Evolutionary conservation across 2,888 invertebrate species (phyloP).

Genomic region (Thera britannica): DNA sequence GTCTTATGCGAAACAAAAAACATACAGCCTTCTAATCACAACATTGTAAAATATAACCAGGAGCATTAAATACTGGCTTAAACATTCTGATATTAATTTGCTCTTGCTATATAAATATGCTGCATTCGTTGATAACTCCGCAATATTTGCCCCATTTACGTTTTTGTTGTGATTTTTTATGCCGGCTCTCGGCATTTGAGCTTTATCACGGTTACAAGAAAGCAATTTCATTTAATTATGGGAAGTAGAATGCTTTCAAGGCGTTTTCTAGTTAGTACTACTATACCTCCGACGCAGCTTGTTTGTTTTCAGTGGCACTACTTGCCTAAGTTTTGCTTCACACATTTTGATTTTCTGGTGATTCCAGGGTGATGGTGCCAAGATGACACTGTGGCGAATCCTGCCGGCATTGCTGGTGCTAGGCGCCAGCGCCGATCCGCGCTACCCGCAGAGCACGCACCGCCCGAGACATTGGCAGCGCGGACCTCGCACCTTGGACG

Average conservation of each 20-base stretch:
- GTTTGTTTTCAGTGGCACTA: no score
- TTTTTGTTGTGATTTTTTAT: constrained; percentile 16
- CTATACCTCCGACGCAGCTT: no score
- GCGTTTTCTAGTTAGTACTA: constrained; percentile 3
- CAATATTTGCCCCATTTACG: constrained; percentile 26
- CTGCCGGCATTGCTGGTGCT: constrained; percentile 62
- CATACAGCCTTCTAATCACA: neutral
- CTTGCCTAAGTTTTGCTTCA: neutral
- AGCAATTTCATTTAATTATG: constrained; percentile 20
- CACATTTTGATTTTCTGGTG: constrained; percentile 7
- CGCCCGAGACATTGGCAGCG: constrained; percentile 68
- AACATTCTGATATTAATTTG: constrained; percentile 10
- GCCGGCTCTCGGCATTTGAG: constrained; percentile 12
- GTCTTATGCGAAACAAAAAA: neutral
- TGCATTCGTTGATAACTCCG: constrained; percentile 24
- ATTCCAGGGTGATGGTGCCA: constrained; percentile 78
- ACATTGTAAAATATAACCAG: neutral
- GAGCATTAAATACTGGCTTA: neutral
- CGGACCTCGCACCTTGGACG: constrained; percentile 68
- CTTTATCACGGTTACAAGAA: constrained; percentile 25
- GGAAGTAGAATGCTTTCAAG: constrained; percentile 1
- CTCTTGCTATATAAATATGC: constrained; percentile 13
- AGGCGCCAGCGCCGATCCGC: constrained; percentile 61
- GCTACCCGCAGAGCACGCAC: constrained; percentile 55
- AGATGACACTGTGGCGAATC: constrained; percentile 70